Evolutionary conservation across 2,888 invertebrate genomes (phyloP), one percentile per base, ranked within the genome.

Genomic region (Patella depressa): DNA sequence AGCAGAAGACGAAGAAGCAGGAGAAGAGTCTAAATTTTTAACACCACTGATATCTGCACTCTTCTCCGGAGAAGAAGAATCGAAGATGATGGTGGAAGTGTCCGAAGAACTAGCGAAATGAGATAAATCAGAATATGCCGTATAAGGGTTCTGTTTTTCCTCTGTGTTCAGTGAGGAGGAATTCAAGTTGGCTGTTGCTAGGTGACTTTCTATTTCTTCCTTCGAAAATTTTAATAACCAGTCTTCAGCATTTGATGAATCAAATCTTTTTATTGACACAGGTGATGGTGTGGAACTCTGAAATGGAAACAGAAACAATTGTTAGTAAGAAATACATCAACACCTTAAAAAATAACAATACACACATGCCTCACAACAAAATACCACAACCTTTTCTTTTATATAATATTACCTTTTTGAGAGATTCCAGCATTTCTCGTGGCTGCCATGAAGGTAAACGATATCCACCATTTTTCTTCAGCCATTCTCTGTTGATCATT

Each of bases 161-260:
- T 65, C 19, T 12, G 65, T 24, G 14, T 65, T 65, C 19, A 24
- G 19, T 24, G 24, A 14, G 19, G 65, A 65, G 65, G 65, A 65
- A 65, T 65, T 65, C 19, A 65, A 65, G 65, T 19, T 65, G 65
- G 65, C 24, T 9, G 57, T 45, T 59, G 69, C 53, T n/a, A 78
- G 57, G 59, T 80, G 77, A 54, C 71, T 71, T 72, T 80, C 79
- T 54, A 78, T 82, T 53, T 80, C 80, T 69, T 79, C 79, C 53
- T 80, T 78, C 34, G 79, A 76, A 75, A 79, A 79, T 65, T 78
- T 69, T 24, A 80, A 76, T 53, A 80, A 65, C 80, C 80, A 80
- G 34, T 80, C 78, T 70, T 82, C 82, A 14, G 79, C 72, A 71
- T 65, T 72, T 69, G 72, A 45, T 29, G 72, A 29, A 59, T 76